Evolutionary conservation across 2,113 vertebrate species (phyloP), one percentile per base, ranked within the genome.

Genomic region (Gracilinanus agilis): DNA sequence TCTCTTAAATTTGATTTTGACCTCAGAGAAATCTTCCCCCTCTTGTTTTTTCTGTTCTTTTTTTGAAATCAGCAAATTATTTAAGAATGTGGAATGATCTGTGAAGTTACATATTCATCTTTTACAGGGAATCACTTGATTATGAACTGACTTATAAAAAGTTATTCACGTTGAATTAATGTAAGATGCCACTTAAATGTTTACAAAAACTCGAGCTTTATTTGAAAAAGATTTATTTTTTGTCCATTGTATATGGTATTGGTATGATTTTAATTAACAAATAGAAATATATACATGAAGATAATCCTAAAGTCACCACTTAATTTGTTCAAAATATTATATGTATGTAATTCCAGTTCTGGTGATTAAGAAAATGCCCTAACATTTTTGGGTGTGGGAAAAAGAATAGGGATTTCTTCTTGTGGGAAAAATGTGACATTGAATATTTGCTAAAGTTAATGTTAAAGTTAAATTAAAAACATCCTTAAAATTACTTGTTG

Each of bases 31-130:
- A 55, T 91, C 13, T 21, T 2, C 23, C n/a, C 67, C 34, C 16
- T 67, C 10, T 44, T 1, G 34, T 89, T 95, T 90, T 90, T 88
- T 97, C 96, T 90, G 93, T 19, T 93, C 93, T 92, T 95, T 55
- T 96, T 13, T 96, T 53, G 44, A 94, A 95, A 88, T 94, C 91
- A 94, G 24, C 53, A 54, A 92, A 54, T 91, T 89, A 88, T 95
- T 94, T 13, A 94, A 83, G 67, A 61, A 94, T 91, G 34, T 94
- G 12, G 67, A 89, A 89, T 58, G 29, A 58, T 93, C 10, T 93
- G 27, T 75, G 75, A 55, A 89, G 0, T 29, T 24, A 21, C 90
- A 55, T 92, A 21, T 53, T 44, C 67, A 53, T 67, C 56, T 91
- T 95, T 67, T 56, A 16, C 27, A 95, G 55, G 2, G 90, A 8